Percentiles rank a stretch among this genome's conserved stretches.
Evolutionary conservation across 2,888 invertebrate genomes (phyloP).

Genomic region (Adela reaumurella): DNA sequence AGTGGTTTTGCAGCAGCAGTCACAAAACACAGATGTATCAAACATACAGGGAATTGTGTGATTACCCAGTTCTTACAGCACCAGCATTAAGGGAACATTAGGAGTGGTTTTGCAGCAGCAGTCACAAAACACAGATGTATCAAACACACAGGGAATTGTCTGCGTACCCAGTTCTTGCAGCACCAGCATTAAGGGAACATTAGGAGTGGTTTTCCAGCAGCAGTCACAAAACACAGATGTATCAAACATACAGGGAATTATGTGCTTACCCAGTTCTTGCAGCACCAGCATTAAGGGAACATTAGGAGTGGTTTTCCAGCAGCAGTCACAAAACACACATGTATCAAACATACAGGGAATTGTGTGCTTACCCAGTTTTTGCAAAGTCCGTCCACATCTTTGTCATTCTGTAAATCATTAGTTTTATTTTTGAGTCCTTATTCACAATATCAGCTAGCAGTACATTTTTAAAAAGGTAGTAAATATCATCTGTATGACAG

Average conservation of each 20-base stretch:
- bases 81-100: not conserved
- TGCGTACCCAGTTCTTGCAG: too few relatives aligned
- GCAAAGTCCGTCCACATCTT: conserved; percentile 42
- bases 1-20: too few relatives aligned
- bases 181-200: not conserved
- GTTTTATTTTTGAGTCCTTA: conserved; percentile 19
- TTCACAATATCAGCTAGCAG: conserved; percentile 21
- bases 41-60: too few relatives aligned
- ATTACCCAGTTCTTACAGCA: too few relatives aligned
- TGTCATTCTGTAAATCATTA: conserved; percentile 22
- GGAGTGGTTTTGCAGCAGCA: too few relatives aligned
- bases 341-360: conserved; percentile 1
- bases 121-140: too few relatives aligned
- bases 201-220: too few relatives aligned
- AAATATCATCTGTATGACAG: conserved; percentile 36
- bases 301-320: too few relatives aligned
- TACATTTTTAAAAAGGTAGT: conserved; percentile 29
- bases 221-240: conserved; percentile 1
- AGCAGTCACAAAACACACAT: conserved; percentile 1
- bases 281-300: not conserved
- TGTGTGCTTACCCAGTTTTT: conserved; percentile 32
- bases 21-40: too few relatives aligned
- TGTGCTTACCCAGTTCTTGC: too few relatives aligned
- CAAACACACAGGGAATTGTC: too few relatives aligned
- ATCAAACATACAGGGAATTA: not conserved